Evolutionary conservation across 2,113 vertebrate genomes (phyloP).

Genomic region (Halcyon malimbica): DNA sequence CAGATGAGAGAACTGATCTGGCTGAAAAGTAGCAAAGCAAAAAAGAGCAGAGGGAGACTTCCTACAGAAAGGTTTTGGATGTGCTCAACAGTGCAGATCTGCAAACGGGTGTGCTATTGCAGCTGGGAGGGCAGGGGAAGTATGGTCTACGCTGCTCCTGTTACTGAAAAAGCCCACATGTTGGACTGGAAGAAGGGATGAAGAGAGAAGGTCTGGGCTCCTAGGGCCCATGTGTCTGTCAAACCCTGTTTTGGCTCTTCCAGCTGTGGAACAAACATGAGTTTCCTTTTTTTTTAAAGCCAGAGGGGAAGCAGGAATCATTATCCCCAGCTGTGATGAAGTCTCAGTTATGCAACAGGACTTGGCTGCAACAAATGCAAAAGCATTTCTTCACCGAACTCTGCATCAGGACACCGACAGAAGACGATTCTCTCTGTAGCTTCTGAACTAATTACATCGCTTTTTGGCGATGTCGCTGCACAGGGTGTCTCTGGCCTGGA

Average conservation of each 20-base stretch:
- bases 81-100: not conserved
- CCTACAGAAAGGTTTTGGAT: not conserved
- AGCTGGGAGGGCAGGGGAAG: not conserved
- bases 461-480: not conserved
- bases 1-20: not conserved
- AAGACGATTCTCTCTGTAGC: not conserved
- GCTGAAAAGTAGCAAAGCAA: not conserved
- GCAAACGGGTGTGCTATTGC: not conserved
- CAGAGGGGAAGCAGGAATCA: not conserved
- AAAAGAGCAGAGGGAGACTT: not conserved
- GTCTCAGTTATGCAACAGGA: not conserved
- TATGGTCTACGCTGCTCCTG: not conserved
- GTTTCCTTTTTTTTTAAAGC: not conserved
- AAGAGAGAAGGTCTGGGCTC: not conserved
- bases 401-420: not conserved
- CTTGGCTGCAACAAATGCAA: not conserved
- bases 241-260: not conserved
- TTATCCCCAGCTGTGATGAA: not conserved
- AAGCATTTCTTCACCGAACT: not conserved
- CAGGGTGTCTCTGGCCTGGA: slow-evolving; percentile 1
- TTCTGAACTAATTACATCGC: slow-evolving; percentile 48
- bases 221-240: not conserved
- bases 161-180: not conserved
- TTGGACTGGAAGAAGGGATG: not conserved
- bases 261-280: not conserved